These are phyloP conservation scores for Hemibagrus wyckioides DNA, from an alignment of 2,113 vertebrate species.

Conservation along the genomic window DNA sequence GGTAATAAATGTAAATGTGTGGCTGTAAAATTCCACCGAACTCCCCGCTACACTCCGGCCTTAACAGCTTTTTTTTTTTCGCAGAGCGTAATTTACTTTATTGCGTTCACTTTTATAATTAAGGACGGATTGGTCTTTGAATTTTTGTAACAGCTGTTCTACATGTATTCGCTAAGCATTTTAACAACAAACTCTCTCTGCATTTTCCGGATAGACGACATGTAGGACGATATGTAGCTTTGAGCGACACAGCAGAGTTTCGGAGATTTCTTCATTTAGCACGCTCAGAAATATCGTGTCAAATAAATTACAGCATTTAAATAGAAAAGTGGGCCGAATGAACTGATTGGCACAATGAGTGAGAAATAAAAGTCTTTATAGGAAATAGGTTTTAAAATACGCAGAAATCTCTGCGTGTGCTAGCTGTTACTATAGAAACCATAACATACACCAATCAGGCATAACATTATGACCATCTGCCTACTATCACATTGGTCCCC, in stretches of 20 bases:
- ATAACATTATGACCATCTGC: no score
- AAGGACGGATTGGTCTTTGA: conserved; percentile 14
- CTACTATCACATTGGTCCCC: no score
- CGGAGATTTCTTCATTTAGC: neutral
- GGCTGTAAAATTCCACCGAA: conserved; percentile 76
- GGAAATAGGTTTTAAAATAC: neutral
- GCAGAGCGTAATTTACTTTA: conserved; percentile 50
- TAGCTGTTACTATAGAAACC: neutral
- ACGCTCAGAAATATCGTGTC: neutral
- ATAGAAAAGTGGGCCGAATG: neutral
- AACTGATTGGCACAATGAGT: neutral
- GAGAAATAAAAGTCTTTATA: neutral
- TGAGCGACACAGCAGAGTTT: neutral
- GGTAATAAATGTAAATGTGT: conserved; percentile 88
- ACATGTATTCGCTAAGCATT: no score
- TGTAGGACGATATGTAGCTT: neutral
- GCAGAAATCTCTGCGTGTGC: neutral
- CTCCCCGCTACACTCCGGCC: conserved; percentile 55
- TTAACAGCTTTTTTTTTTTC: conserved; percentile 67
- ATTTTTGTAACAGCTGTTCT: no score
- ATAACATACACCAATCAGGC: no score
- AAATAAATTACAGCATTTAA: neutral
- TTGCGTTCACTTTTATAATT: conserved; percentile 46
- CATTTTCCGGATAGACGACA: no score
- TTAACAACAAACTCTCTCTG: neutral